phyloP scores from a whole-genome alignment of 2,113 vertebrate genomes.

The Leuciscus idus region DNA sequence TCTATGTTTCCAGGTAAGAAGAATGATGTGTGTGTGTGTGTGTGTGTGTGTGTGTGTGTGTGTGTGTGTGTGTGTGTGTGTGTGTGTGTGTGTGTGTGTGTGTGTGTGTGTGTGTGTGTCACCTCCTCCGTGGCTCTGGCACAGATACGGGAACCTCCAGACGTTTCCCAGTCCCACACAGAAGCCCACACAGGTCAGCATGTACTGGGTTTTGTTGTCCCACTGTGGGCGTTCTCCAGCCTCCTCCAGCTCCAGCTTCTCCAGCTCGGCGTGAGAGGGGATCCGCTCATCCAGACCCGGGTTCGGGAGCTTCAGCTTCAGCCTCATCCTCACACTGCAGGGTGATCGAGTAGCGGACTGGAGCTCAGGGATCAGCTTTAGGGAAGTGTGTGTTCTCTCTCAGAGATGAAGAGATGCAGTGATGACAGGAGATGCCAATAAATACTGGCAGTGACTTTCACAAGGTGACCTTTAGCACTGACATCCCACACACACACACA shows the following conservation, averaged over 20 bases:
- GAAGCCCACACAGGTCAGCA: slow-evolving; percentile 88
- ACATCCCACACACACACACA: not conserved
- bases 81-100: not conserved
- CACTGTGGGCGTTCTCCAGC: slow-evolving; percentile 81
- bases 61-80: no score
- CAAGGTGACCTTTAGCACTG: slow-evolving; percentile 43
- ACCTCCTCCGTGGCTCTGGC: slow-evolving; percentile 92
- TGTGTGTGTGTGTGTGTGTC: slow-evolving; percentile 24
- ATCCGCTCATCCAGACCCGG: slow-evolving; percentile 81
- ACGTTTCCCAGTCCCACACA: slow-evolving; percentile 91
- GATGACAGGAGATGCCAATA: not conserved
- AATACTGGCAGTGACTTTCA: slow-evolving; percentile 2
- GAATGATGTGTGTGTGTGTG: no score
- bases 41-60: no score
- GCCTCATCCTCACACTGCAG: slow-evolving; percentile 71
- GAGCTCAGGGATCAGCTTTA: no score
- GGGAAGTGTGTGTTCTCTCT: no score
- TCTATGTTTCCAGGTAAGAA: no score
- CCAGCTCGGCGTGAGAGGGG: slow-evolving; percentile 75
- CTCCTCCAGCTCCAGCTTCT: slow-evolving; percentile 75
- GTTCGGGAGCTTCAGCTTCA: slow-evolving; percentile 80
- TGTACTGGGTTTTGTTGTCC: slow-evolving; percentile 89
- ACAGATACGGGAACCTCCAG: slow-evolving; percentile 89
- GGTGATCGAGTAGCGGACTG: not conserved
- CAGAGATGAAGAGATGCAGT: not conserved